A percentile compares a stretch with the other conserved stretches of the same genome.
These are phyloP conservation scores for Hystrix brachyura DNA, from an alignment of 2,113 vertebrate species.

Conservation along the genomic window DNA sequence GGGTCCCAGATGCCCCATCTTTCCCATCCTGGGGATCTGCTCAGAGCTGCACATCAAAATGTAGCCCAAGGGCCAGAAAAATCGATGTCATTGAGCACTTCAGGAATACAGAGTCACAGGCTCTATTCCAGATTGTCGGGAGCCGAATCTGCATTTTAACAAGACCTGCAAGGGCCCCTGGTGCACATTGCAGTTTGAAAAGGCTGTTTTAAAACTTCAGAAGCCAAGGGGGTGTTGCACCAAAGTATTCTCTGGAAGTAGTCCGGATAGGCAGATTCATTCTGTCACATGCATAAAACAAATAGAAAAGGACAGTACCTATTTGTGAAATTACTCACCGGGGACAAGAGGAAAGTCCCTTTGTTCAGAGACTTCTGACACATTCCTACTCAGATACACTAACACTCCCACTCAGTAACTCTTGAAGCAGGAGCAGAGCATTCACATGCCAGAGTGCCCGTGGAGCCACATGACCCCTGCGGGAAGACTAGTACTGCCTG, in stretches of 20 bases:
- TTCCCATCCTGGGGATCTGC: background rate
- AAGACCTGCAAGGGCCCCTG: background rate
- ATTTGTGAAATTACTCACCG: background rate
- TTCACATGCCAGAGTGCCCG: background rate
- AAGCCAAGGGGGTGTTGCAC: background rate
- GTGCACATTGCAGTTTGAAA: background rate
- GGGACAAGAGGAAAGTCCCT: background rate
- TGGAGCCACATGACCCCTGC: background rate
- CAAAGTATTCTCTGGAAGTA: background rate
- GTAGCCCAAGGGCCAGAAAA: background rate
- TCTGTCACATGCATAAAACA: background rate
- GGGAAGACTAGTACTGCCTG: background rate
- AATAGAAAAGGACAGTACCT: background rate
- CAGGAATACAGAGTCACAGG: background rate
- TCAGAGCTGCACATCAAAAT: background rate
- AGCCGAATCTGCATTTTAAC: background rate
- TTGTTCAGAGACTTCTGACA: background rate
- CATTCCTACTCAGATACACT: background rate
- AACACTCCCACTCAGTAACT: background rate
- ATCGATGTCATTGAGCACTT: background rate
- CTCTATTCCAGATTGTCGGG: background rate
- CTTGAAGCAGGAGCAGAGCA: background rate
- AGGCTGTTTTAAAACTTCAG: conserved; percentile 8
- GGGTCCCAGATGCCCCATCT: background rate
- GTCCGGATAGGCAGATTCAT: background rate